phyloP scores from a whole-genome alignment of 1,140 invertebrate genomes.

The Bicyclus anynana region DNA sequence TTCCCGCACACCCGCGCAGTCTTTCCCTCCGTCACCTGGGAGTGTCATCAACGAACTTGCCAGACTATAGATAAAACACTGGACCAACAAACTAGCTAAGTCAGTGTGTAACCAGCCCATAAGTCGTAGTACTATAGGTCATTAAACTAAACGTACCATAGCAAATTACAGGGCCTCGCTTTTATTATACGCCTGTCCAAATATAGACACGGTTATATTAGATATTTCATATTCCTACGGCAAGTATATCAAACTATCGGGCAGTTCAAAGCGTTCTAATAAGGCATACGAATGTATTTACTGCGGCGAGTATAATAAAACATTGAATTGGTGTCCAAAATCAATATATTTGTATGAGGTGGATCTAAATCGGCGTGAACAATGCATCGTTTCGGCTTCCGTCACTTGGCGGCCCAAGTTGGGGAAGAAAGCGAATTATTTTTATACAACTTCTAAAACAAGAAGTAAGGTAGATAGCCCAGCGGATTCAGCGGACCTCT shows the following conservation, averaged over 20 bases:
- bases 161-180: neutral
- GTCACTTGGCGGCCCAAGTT: slow-evolving; percentile 26
- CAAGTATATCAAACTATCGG: slow-evolving; percentile 3
- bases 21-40: too few relatives aligned
- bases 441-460: too few relatives aligned
- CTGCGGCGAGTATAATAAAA: slow-evolving; percentile 9
- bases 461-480: too few relatives aligned
- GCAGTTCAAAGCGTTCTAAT: slow-evolving; percentile 16
- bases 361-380: slow-evolving; percentile 51
- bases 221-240: neutral
- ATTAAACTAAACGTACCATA: neutral
- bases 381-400: slow-evolving; percentile 56
- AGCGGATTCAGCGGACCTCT: too few relatives aligned
- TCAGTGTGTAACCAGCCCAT: neutral
- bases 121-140: neutral
- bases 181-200: neutral
- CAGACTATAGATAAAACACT: too few relatives aligned
- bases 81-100: too few relatives aligned
- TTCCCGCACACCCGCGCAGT: too few relatives aligned
- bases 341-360: slow-evolving; percentile 49
- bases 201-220: neutral
- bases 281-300: slow-evolving; percentile 12
- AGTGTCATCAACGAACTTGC: too few relatives aligned
- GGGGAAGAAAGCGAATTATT: neutral
- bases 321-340: slow-evolving; percentile 26